These are phyloP conservation scores for Calyptomena viridis DNA, from an alignment of 2,113 vertebrate genomes.

Conservation along the genomic window DNA sequence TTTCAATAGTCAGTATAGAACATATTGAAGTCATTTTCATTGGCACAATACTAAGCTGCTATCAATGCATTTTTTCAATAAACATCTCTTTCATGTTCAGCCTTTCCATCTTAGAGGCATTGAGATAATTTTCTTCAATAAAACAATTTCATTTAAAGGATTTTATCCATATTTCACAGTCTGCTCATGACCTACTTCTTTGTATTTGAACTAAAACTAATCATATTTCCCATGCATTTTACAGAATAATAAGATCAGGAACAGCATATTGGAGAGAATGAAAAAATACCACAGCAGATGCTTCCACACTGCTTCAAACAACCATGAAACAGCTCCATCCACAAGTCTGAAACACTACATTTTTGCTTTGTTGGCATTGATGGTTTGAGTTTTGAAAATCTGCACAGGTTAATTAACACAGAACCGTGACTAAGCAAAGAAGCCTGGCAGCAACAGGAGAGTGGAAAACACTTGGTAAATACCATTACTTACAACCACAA, in stretches of 20 bases:
- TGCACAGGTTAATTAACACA: neutral
- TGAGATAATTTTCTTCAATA: slow-evolving; percentile 11
- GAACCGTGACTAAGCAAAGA: neutral
- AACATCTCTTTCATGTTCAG: neutral
- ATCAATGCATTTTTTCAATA: neutral
- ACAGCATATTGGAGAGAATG: neutral
- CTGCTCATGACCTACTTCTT: slow-evolving; percentile 38
- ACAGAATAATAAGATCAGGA: slow-evolving; percentile 6
- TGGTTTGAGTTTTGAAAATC: neutral
- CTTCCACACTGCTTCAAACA: neutral
- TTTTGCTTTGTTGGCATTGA: neutral
- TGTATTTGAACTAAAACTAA: slow-evolving; percentile 41
- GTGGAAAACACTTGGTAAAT: neutral
- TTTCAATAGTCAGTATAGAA: neutral
- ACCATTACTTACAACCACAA: neutral
- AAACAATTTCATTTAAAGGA: slow-evolving; percentile 35
- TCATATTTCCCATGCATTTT: neutral
- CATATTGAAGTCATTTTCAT: neutral
- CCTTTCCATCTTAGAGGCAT: neutral
- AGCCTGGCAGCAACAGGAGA: neutral
- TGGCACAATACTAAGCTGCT: neutral
- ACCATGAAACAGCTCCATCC: neutral
- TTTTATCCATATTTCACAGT: slow-evolving; percentile 44
- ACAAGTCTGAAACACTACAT: neutral
- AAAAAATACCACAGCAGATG: neutral